These are phyloP conservation scores for Popillia japonica DNA, from an alignment of 1,140 invertebrate genomes.

Conservation along the genomic window DNA sequence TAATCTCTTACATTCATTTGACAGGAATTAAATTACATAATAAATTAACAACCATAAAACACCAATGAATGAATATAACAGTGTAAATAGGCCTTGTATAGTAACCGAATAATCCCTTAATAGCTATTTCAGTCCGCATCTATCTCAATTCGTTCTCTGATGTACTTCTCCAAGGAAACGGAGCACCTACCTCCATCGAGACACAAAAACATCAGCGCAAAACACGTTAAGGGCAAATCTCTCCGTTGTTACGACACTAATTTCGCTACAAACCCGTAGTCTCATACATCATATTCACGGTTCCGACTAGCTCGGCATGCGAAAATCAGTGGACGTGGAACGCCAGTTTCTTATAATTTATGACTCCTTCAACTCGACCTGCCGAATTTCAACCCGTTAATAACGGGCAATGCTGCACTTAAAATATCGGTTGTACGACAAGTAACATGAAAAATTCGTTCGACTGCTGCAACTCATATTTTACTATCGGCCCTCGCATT, in stretches of 20 bases:
- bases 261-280: slow-evolving; percentile 5
- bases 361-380: neutral
- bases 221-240: slow-evolving; percentile 18
- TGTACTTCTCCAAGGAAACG: neutral
- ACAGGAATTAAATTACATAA: too few relatives aligned
- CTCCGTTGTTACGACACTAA: slow-evolving; percentile 21
- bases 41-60: too few relatives aligned
- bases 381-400: slow-evolving; percentile 1
- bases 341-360: slow-evolving; percentile 31
- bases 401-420: neutral
- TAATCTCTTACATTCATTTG: too few relatives aligned
- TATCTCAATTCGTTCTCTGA: neutral
- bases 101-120: slow-evolving; percentile 1
- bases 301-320: neutral
- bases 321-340: slow-evolving; percentile 21
- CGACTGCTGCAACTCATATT: neutral
- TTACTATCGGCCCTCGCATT: neutral
- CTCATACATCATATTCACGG: slow-evolving; percentile 26
- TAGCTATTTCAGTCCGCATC: neutral
- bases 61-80: neutral
- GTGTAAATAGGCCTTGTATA: neutral
- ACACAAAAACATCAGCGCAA: slow-evolving; percentile 5
- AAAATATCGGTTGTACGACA: neutral
- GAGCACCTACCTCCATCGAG: neutral
- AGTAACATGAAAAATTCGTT: neutral